A percentile compares a stretch with the other conserved stretches of the same genome.
phyloP scores from a whole-genome alignment of 2,888 invertebrate genomes.

The Conchocele bisecta region DNA sequence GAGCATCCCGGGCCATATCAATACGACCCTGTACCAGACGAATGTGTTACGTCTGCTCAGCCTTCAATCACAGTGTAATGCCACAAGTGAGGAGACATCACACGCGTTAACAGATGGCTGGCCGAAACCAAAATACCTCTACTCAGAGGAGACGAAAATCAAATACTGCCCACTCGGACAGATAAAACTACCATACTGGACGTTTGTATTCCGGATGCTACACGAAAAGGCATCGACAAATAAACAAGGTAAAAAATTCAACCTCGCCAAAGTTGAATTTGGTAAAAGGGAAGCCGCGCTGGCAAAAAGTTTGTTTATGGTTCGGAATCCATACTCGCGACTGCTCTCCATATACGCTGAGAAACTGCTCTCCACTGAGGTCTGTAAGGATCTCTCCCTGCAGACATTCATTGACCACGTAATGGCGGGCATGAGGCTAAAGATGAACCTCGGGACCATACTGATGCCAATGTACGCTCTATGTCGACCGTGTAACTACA shows the following conservation, averaged over 20 bases:
- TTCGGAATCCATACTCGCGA: neutral
- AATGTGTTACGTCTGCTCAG: too few species aligned
- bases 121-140: neutral
- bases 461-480: neutral
- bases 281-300: neutral
- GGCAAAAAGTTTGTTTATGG: neutral
- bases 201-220: neutral
- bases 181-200: neutral
- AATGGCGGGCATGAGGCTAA: neutral
- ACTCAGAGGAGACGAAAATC: neutral
- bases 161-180: neutral
- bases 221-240: neutral
- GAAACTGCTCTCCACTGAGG: neutral
- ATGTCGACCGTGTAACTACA: slow-evolving; percentile 3
- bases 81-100: too few species aligned
- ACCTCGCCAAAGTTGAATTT: neutral
- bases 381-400: neutral
- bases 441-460: neutral
- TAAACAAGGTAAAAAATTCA: neutral
- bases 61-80: too few species aligned
- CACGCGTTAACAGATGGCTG: too few species aligned
- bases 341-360: neutral
- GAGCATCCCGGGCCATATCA: too few species aligned
- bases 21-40: too few species aligned
- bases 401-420: neutral